These are phyloP conservation scores for Dendrolimus pini DNA, from an alignment of 2,888 invertebrate species.

Conservation along the genomic window DNA sequence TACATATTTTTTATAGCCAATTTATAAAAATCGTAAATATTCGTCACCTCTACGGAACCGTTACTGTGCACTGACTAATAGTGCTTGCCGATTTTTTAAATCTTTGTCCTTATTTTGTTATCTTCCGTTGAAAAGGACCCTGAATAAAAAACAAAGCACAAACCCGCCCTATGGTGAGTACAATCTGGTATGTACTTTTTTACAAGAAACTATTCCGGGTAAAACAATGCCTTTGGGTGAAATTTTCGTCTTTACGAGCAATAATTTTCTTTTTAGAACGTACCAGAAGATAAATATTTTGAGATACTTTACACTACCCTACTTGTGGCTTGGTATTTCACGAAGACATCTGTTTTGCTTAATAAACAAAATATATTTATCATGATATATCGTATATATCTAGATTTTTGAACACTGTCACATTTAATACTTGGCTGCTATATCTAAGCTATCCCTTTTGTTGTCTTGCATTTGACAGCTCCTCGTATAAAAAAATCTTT, in stretches of 20 bases:
- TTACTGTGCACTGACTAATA: no score
- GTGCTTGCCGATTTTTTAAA: neutral
- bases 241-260: neutral
- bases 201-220: neutral
- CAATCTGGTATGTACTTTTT: neutral
- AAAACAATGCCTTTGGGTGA: neutral
- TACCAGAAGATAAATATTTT: conserved; percentile 22
- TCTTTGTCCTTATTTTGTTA: neutral
- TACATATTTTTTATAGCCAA: no score
- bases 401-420: no score
- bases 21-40: no score
- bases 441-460: no score
- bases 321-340: neutral
- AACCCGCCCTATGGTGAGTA: neutral
- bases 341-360: neutral
- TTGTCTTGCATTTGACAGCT: no score
- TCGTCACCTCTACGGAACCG: no score
- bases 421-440: no score
- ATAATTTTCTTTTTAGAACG: conserved; percentile 1
- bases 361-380: no score
- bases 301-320: neutral
- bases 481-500: no score
- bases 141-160: neutral
- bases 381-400: no score
- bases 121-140: neutral